A percentile compares a stretch with the other conserved stretches of the same genome.
Evolutionary conservation across 2,888 invertebrate genomes (phyloP).

Genomic region (Harpalus rufipes): DNA sequence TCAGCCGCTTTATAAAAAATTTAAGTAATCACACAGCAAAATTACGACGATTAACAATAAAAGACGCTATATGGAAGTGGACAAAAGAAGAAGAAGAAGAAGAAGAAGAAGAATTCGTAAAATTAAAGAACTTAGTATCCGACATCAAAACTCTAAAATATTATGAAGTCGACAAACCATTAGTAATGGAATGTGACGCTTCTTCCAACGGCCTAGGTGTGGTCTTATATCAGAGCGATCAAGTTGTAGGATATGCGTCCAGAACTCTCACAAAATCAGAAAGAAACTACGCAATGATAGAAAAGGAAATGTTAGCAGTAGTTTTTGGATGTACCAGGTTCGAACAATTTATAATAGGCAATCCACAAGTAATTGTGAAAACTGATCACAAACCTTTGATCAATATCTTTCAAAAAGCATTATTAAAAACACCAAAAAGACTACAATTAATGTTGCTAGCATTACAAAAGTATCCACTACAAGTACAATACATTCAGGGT

Average conservation of each 20-base stretch:
- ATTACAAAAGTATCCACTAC: conserved; percentile 12
- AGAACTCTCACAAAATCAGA: conserved; percentile 30
- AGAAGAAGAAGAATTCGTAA: conserved; percentile 60
- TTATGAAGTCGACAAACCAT: no score
- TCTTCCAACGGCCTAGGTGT: no score
- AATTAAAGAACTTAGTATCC: no score
- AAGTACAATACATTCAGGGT: conserved; percentile 11
- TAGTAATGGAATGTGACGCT: no score
- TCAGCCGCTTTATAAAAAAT: no score
- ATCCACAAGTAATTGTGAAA: conserved; percentile 11
- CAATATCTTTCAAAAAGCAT: background rate
- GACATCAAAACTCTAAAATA: no score
- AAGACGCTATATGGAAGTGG: no score
- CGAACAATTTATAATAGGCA: conserved; percentile 25
- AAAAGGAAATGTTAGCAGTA: conserved; percentile 34
- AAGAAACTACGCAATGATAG: no score
- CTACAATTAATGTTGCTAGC: conserved; percentile 24
- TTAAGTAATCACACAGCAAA: no score
- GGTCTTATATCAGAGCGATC: conserved; percentile 25
- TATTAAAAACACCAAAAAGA: conserved; percentile 34
- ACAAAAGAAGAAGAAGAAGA: no score
- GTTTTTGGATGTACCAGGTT: conserved; percentile 23
- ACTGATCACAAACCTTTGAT: conserved; percentile 20
- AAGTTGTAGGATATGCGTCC: conserved; percentile 26
- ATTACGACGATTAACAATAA: no score